A percentile compares a stretch with the other conserved stretches of the same genome.
Conservation (phyloP, 2,888 invertebrate species). For the Chymomyza procnemis region DNA sequence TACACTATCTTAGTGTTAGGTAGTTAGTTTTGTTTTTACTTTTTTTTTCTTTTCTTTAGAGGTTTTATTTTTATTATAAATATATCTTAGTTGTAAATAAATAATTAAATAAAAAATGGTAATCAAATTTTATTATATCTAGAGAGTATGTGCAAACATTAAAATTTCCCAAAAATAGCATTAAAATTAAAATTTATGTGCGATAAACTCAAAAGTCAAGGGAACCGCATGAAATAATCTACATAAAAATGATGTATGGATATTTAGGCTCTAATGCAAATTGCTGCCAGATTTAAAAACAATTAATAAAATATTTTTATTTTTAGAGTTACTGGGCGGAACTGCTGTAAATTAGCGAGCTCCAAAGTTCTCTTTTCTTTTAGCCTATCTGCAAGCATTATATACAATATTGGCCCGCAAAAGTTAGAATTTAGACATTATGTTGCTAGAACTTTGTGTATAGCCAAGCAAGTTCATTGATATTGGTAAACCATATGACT, state of each 20-base stretch:
- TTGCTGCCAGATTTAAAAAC: constrained; percentile 58
- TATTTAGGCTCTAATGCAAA: constrained; percentile 61
- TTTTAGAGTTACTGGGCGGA: neutral
- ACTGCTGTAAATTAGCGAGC: neutral
- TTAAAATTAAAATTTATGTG: constrained; percentile 22
- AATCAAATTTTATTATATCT: too few relatives aligned
- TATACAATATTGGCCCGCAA: neutral
- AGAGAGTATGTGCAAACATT: constrained; percentile 34
- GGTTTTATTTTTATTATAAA: too few relatives aligned
- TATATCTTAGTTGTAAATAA: too few relatives aligned
- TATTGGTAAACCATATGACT: neutral
- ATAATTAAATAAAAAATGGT: too few relatives aligned
- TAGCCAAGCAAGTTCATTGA: neutral
- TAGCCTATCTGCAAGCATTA: neutral
- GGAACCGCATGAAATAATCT: constrained; percentile 9
- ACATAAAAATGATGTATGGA: constrained; percentile 49
- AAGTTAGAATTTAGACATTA: neutral
- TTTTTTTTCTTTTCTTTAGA: too few relatives aligned
- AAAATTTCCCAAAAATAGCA: constrained; percentile 50
- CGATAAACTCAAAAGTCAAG: constrained; percentile 16
- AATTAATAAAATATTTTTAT: constrained; percentile 35
- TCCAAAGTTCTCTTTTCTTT: neutral
- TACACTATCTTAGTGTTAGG: too few relatives aligned
- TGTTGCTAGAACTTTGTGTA: neutral
- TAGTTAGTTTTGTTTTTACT: too few relatives aligned